A percentile compares a stretch with the other conserved stretches of the same genome.
Conservation (phyloP, 2,113 vertebrate species). For the Semicossyphus pulcher region DNA sequence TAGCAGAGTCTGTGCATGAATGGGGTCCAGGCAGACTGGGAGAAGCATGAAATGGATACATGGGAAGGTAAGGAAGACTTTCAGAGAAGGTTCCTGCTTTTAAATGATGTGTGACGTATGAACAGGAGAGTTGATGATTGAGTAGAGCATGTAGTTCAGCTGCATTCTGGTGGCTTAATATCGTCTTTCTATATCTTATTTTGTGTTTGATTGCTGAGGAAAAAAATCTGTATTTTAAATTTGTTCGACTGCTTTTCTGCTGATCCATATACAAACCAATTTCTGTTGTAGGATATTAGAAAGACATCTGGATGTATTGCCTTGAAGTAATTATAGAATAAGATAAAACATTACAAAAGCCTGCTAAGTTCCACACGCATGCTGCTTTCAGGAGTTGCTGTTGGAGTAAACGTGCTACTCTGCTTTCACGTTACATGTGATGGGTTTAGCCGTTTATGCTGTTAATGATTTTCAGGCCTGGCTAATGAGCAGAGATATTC, state of each 20-base stretch:
- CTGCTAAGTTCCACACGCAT: too few species aligned
- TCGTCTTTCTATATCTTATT: not conserved
- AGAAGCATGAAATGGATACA: constrained; percentile 95
- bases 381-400: too few species aligned
- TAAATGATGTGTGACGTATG: constrained; percentile 14
- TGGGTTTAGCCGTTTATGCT: too few species aligned
- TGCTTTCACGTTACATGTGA: too few species aligned
- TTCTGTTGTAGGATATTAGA: too few species aligned
- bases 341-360: too few species aligned
- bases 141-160: not conserved
- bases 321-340: too few species aligned
- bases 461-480: too few species aligned
- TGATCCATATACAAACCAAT: not conserved
- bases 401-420: too few species aligned
- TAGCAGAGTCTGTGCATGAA: constrained; percentile 84
- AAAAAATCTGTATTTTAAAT: too few species aligned
- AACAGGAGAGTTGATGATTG: not conserved
- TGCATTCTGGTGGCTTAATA: not conserved
- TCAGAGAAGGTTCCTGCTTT: not conserved
- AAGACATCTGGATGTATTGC: too few species aligned
- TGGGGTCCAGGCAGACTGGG: constrained; percentile 84
- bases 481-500: not conserved
- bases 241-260: not conserved
- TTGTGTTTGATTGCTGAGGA: too few species aligned
- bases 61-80: constrained; percentile 90